Base-by-base conservation (phyloP, 2,888 invertebrate species). In the Apamea epomidion region DNA sequence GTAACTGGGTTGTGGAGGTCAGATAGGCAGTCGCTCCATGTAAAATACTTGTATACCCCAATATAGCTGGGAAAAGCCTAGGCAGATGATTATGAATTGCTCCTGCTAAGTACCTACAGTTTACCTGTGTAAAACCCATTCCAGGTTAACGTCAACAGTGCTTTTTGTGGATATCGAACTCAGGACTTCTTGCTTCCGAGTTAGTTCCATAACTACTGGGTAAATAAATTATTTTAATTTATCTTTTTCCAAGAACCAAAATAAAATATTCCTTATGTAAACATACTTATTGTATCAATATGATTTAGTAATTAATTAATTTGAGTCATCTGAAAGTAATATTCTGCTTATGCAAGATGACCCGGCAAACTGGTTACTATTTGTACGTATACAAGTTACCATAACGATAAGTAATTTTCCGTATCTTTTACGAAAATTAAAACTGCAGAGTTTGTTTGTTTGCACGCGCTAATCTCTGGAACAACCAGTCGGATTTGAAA, bases 311-410 rank as follows among this genome's bases (percentile, higher is more conserved):
- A 42, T 37, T n/a, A 18, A 67, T 65, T 45, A 10, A 1, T 60
- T 54, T 73, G 79, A 83, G 67, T 83, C 74, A 83, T 69, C 67
- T 32, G 42, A 51, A 83, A 75, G 58, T 45, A 64, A 72, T 64
- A 37, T 71, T 45, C 25, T 29, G 21, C 54, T 32, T 18, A 48
- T 8, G 51, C 54, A 65, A 37, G 29, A 64, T 45, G 77, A 54
- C 54, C 29, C 32, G 12, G 5, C 25, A 65, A 65, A 45, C n/a
- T 58, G 2, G 29, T 64, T 45, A 64, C 16, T 54, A 54, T 42
- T 48, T 21, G 25, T 62, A 45, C 29, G 2, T 14, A 51, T 62
- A 32, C 21, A n/a, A 42, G 29, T 51, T 48, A 12, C n/a, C 25
- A 4, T 48, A 60, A 68, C 12, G 18, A 62, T 65, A 76, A 18